Percentiles rank a stretch among this genome's conserved stretches.
phyloP scores from a whole-genome alignment of 2,113 vertebrate genomes.

The Haemorhous mexicanus region DNA sequence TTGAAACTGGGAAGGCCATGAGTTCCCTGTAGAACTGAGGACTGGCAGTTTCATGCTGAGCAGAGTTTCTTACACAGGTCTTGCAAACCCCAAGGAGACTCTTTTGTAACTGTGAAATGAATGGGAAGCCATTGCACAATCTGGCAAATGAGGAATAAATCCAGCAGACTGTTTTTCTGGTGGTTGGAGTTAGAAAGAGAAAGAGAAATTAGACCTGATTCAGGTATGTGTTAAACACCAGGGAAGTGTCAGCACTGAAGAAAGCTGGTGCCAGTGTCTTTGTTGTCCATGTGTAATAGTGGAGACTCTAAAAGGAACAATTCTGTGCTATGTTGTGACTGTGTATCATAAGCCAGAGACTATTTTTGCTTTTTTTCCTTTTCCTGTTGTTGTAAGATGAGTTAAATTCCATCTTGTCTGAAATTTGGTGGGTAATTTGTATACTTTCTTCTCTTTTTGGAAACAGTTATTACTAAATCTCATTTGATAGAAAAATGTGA shows the following conservation, averaged over 20 bases:
- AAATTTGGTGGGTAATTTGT: not conserved
- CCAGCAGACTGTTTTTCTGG: not conserved
- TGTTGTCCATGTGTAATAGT: not conserved
- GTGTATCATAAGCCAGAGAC: not conserved
- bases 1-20: fast-evolving
- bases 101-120: not conserved
- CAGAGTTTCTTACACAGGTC: not conserved
- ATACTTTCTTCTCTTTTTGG: not conserved
- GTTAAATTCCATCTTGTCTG: not conserved
- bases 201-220: not conserved
- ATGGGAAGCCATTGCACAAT: not conserved
- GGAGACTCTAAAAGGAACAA: not conserved
- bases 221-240: not conserved
- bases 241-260: not conserved
- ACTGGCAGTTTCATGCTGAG: not conserved
- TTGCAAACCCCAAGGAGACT: not conserved
- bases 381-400: not conserved
- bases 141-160: not conserved
- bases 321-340: not conserved
- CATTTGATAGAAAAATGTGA: not conserved
- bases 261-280: not conserved
- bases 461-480: not conserved
- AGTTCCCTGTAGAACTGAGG: not conserved
- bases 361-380: not conserved
- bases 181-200: not conserved